Evolutionary conservation across 2,888 invertebrate genomes (phyloP).

Genomic region (Drosophila trichaetosa): DNA sequence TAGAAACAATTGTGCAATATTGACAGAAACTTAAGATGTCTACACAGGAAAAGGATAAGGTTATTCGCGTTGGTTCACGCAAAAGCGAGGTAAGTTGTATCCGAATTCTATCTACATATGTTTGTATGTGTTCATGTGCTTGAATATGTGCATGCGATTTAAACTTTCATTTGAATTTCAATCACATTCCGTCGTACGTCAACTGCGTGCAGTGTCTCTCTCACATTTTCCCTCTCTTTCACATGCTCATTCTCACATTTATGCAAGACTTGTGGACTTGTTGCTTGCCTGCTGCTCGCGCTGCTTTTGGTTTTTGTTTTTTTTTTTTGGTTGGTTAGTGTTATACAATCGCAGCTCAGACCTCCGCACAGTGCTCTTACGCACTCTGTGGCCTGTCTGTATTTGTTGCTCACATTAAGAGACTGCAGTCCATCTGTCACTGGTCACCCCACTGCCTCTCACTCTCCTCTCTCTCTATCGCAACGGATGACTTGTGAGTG

Average conservation of each 20-base stretch:
- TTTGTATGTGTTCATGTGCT: conserved; percentile 13
- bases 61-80: conserved; percentile 92
- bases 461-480: not conserved
- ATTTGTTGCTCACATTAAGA: conserved; percentile 36
- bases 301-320: conserved; percentile 33
- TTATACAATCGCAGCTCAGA: conserved; percentile 71
- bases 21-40: conserved; percentile 58
- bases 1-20: conserved; percentile 70
- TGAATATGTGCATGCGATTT: conserved; percentile 49
- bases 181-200: conserved; percentile 47
- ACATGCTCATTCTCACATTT: conserved; percentile 37
- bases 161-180: conserved; percentile 71
- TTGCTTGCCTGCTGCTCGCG: conserved; percentile 56
- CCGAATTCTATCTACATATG: conserved; percentile 8
- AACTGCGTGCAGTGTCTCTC: conserved; percentile 11
- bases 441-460: conserved; percentile 2
- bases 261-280: conserved; percentile 73
- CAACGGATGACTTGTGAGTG: conserved; percentile 12
- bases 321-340: conserved; percentile 61
- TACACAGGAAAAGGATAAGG: conserved; percentile 84
- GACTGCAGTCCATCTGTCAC: conserved; percentile 24
- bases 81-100: conserved; percentile 90
- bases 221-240: conserved; percentile 6
- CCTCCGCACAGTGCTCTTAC: conserved; percentile 43
- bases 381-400: conserved; percentile 28